These are phyloP conservation scores for Caenorhabditis latens DNA, from an alignment of 1,140 invertebrate species.

Conservation along the genomic window DNA sequence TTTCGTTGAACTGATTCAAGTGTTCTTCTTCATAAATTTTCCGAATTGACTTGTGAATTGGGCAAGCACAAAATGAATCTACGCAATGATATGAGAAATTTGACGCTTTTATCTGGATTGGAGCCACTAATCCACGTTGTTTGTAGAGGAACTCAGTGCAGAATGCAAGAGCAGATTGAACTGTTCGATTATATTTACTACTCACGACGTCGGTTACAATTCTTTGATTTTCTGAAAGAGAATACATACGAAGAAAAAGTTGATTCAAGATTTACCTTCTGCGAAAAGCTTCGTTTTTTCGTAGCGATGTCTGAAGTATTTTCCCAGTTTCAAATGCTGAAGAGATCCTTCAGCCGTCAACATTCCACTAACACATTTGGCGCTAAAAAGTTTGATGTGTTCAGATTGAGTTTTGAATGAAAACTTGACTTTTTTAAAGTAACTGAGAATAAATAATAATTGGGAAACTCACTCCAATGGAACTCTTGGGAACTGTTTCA, in stretches of 20 bases:
- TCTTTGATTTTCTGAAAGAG: conserved; percentile 23
- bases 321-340: conserved; percentile 33
- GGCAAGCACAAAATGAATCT: neutral
- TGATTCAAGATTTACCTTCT: neutral
- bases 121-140: conserved; percentile 13
- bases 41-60: neutral
- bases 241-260: neutral
- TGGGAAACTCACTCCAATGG: conserved; percentile 32
- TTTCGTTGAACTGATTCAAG: conserved; percentile 28
- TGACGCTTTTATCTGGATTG: neutral
- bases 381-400: conserved; percentile 41
- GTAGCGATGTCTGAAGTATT: conserved; percentile 44
- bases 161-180: conserved; percentile 60
- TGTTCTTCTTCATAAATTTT: conserved; percentile 16
- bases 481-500: conserved; percentile 29
- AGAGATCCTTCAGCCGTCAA: conserved; percentile 60
- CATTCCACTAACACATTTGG: conserved; percentile 52
- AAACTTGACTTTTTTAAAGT: no score
- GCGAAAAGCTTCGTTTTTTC: conserved; percentile 22
- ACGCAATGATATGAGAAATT: conserved; percentile 39
- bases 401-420: neutral
- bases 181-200: conserved; percentile 55
- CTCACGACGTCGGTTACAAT: conserved; percentile 27
- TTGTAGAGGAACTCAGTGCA: conserved; percentile 55
- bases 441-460: neutral